Evolutionary conservation across 2,888 invertebrate species (phyloP).

Genomic region (Dryococelus australis): DNA sequence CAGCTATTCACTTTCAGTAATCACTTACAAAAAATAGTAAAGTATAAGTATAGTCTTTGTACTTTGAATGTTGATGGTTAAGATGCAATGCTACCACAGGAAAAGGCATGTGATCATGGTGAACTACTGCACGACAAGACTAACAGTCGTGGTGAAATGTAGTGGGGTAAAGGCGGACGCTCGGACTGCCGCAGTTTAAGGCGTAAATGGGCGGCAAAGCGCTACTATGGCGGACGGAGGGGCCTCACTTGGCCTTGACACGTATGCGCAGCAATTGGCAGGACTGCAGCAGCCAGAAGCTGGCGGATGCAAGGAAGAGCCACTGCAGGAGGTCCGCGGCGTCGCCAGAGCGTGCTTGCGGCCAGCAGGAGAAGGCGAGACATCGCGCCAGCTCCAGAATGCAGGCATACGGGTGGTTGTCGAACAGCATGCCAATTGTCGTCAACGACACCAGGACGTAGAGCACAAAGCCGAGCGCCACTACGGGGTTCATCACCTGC

Average conservation of each 20-base stretch:
- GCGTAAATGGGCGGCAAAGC: background rate
- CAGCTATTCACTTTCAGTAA: background rate
- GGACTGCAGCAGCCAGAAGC: conserved; percentile 71
- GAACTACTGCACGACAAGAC: too few species aligned
- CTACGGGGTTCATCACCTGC: conserved; percentile 69
- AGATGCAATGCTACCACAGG: background rate
- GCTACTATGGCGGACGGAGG: too few species aligned
- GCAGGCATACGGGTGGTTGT: conserved; percentile 68
- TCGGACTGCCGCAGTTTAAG: background rate
- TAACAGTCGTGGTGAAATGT: too few species aligned
- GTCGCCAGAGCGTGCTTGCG: conserved; percentile 54
- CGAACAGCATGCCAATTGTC: conserved; percentile 75
- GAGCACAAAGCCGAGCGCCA: conserved; percentile 65
- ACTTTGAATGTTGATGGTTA: background rate
- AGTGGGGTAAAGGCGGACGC: too few species aligned
- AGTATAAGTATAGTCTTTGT: background rate
- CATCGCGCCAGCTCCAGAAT: conserved; percentile 72
- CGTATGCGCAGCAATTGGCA: conserved; percentile 66
- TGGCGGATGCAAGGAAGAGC: conserved; percentile 67
- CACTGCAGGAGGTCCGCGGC: conserved; percentile 59
- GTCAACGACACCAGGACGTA: conserved; percentile 74
- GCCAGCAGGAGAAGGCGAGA: conserved; percentile 63
- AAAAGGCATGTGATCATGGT: too few species aligned
- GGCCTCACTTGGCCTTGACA: conserved; percentile 52
- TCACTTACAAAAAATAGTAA: background rate